Evolutionary conservation across 1,140 invertebrate genomes (phyloP), one percentile per base, ranked within the genome.

Genomic region (Drosophila nigromelanica): DNA sequence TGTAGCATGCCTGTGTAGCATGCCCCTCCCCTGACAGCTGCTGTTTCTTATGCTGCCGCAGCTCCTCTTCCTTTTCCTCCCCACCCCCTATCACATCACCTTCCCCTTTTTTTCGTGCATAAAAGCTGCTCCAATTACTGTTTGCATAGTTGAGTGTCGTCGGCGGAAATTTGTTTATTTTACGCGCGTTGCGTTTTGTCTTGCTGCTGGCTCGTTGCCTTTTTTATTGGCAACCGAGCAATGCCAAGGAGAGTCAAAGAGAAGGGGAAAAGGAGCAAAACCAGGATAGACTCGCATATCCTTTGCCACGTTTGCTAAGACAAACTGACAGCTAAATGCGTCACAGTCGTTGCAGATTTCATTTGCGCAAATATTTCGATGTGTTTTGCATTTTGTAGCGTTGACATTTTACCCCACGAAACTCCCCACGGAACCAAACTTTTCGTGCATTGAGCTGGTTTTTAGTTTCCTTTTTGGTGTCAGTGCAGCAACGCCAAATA

Each of bases 131-230:
- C 83, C 82, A 87, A 87, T 89, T 87, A 87, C 82, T 82, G 79
- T 82, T 89, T 87, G 82, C 82, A 89, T 82, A 87, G 82, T 89
- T 79, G 83, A 89, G 82, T 82, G 82, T 87, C 82, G 82, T 87
- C 78, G 73, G 72, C 78, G 82, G 82, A 87, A 87, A 89, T 87
- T 87, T 87, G 82, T 87, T 87, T 87, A 87, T 87, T 87, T 87
- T 89, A 87, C 82, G 82, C 82, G 78, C 78, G 66, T 69, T 82
- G 79, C 81, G 78, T 86, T 89, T 86, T 81, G 74, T 73, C 64
- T 76, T 71, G 45, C 50, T 64, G 56, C 43, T 68, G 66, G 60
- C 67, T 63, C 45, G 61, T 77, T 69, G 63, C 74, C 62, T 50
- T 87, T 78, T 87, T 74, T 78, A 69, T 64, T 69, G 66, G 40